Conservation (phyloP, 2,113 vertebrate species). For the Calonectris borealis region DNA sequence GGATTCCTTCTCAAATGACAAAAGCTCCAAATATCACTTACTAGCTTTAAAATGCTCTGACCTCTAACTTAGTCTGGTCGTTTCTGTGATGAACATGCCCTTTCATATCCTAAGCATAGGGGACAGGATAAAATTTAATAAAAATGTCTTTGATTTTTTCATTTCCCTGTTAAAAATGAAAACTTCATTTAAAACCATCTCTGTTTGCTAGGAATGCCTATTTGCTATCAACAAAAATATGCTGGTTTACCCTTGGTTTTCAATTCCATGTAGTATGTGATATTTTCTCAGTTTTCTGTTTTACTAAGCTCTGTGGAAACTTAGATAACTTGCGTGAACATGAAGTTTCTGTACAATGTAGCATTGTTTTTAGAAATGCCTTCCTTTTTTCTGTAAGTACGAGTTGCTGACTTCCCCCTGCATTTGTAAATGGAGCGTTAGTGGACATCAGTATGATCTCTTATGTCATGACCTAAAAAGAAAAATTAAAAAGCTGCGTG, state of each 20-base stretch:
- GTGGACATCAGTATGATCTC: background rate
- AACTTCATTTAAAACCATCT: background rate
- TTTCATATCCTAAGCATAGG: background rate
- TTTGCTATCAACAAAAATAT: background rate
- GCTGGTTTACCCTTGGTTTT: background rate
- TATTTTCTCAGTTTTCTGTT: background rate
- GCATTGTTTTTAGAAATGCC: background rate
- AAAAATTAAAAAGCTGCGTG: background rate
- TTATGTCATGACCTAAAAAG: conserved; percentile 28
- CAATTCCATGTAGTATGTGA: accelerated
- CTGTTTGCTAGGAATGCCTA: background rate
- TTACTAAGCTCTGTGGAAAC: background rate
- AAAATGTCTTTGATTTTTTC: background rate
- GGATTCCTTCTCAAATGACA: background rate
- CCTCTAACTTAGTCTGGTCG: background rate
- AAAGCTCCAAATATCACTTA: background rate
- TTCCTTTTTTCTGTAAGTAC: background rate
- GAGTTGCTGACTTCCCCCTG: background rate
- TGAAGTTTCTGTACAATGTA: background rate
- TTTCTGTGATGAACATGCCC: background rate
- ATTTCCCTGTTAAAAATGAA: background rate
- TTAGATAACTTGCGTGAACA: background rate
- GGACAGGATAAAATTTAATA: background rate
- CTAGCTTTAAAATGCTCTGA: background rate
- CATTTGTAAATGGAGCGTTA: background rate